phyloP scores from a whole-genome alignment of 2,113 vertebrate species.

The Ellobius talpinus region DNA sequence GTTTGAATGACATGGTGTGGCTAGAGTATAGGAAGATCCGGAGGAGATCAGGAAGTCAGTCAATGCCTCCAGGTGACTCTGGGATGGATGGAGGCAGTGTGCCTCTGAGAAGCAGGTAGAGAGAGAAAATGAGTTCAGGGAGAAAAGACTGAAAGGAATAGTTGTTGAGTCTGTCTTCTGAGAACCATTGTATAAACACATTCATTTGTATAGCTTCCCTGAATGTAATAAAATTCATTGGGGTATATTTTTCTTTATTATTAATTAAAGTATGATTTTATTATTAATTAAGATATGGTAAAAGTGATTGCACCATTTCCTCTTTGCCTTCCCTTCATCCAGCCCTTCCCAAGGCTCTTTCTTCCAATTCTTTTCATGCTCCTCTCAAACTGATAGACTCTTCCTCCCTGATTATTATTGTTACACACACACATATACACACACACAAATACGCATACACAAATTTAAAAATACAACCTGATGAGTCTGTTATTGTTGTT shows the following conservation, averaged over 20 bases:
- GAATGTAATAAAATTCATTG: background rate
- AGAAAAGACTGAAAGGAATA: background rate
- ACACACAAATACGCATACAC: background rate
- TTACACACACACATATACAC: background rate
- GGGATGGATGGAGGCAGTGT: background rate
- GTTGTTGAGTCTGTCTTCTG: background rate
- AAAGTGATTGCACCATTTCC: background rate
- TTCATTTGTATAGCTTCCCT: background rate
- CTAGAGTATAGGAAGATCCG: background rate
- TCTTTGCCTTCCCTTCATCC: background rate
- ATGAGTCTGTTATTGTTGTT: background rate
- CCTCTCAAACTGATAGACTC: too few relatives aligned
- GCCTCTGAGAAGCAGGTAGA: background rate
- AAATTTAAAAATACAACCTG: background rate
- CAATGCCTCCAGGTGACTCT: background rate
- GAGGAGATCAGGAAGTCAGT: background rate
- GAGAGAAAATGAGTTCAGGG: background rate
- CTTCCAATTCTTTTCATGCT: too few relatives aligned
- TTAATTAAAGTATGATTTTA: background rate
- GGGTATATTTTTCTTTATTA: background rate
- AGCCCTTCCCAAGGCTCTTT: too few relatives aligned
- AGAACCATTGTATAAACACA: background rate
- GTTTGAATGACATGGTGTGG: background rate
- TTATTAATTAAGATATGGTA: background rate
- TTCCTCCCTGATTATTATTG: too few relatives aligned